Conservation (phyloP, 2,113 vertebrate genomes). For the Periophthalmus modestus region DNA sequence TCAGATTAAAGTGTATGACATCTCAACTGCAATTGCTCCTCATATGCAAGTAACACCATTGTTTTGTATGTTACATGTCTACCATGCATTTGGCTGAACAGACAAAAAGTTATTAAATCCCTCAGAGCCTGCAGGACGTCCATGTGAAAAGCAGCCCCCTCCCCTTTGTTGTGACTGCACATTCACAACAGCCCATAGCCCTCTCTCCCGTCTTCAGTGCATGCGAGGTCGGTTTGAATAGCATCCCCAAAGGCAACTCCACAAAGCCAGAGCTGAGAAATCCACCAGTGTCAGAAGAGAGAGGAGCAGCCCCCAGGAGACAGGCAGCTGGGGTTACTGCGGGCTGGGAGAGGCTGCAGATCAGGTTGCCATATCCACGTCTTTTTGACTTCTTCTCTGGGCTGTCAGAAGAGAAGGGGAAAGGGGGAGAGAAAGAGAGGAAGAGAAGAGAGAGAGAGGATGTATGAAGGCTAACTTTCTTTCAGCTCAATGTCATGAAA, state of each 20-base stretch:
- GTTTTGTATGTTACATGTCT: constrained; percentile 20
- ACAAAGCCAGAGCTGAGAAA: constrained; percentile 49
- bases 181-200: constrained; percentile 35
- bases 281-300: constrained; percentile 29
- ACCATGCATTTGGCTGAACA: constrained; percentile 8
- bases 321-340: constrained; percentile 39
- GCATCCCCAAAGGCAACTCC: constrained; percentile 46
- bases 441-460: constrained; percentile 13
- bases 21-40: neutral
- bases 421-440: constrained; percentile 14
- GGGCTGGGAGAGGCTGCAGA: constrained; percentile 26
- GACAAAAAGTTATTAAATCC: constrained; percentile 15
- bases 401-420: constrained; percentile 31
- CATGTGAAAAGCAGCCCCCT: constrained; percentile 17
- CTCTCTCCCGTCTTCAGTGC: constrained; percentile 15
- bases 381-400: constrained; percentile 17
- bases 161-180: neutral
- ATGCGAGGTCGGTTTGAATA: constrained; percentile 36
- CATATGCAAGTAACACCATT: constrained; percentile 4
- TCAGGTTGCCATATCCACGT: constrained; percentile 40
- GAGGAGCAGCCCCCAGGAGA: constrained; percentile 30
- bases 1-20: neutral
- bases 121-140: constrained; percentile 9
- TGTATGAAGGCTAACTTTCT: constrained; percentile 18
- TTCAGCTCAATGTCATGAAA: constrained; percentile 30